A percentile compares a stretch with the other conserved stretches of the same genome.
Conservation (phyloP, 2,113 vertebrate genomes). For the Bungarus multicinctus region DNA sequence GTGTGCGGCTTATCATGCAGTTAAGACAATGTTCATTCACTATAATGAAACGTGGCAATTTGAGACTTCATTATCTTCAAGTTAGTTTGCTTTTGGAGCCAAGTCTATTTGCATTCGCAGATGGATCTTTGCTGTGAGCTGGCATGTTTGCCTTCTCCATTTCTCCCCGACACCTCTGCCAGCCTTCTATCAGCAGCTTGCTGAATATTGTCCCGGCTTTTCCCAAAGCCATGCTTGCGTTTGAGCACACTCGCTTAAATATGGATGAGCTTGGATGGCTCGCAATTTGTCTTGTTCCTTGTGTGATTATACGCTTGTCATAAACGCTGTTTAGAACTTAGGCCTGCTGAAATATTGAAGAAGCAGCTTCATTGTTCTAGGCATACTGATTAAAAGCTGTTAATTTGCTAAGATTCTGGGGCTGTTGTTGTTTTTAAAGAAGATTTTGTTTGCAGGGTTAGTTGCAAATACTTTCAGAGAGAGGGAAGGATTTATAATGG, state of each 20-base stretch:
- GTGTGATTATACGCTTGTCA: slow-evolving; percentile 60
- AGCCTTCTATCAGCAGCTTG: slow-evolving; percentile 52
- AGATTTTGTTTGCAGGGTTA: slow-evolving; percentile 25
- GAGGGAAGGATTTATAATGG: slow-evolving; percentile 43
- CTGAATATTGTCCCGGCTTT: slow-evolving; percentile 43
- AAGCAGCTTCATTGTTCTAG: slow-evolving; percentile 53
- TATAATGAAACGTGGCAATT: not conserved
- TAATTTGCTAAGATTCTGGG: slow-evolving; percentile 38
- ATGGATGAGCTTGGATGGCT: slow-evolving; percentile 64
- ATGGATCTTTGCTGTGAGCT: slow-evolving; percentile 32
- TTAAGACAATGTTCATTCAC: not conserved
- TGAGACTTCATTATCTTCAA: not conserved
- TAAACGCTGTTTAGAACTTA: slow-evolving; percentile 66
- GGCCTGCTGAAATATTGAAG: slow-evolving; percentile 65
- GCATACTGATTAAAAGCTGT: slow-evolving; percentile 56
- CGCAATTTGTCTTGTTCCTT: slow-evolving; percentile 69
- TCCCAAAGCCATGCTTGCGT: slow-evolving; percentile 39
- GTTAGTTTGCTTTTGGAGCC: slow-evolving; percentile 8
- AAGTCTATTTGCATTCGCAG: slow-evolving; percentile 34
- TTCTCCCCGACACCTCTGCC: slow-evolving; percentile 30
- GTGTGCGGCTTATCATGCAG: not conserved
- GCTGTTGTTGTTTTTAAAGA: not conserved
- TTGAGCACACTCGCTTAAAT: slow-evolving; percentile 61
- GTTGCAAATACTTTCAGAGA: slow-evolving; percentile 19
- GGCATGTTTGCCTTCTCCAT: not conserved